phyloP scores from a whole-genome alignment of 2,113 vertebrate genomes.

The Grantiella picta region DNA sequence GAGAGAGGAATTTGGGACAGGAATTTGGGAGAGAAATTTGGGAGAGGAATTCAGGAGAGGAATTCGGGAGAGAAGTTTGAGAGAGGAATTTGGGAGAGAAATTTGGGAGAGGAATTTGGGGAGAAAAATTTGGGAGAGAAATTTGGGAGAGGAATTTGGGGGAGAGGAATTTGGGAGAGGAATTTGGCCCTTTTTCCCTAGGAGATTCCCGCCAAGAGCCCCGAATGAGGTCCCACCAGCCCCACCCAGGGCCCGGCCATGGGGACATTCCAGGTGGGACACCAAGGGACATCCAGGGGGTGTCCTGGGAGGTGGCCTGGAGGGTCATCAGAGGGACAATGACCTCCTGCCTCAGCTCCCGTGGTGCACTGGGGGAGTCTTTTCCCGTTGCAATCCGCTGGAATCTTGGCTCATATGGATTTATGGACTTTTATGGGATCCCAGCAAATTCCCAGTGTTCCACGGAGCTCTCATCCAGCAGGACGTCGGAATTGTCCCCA shows the following conservation, averaged over 20 bases:
- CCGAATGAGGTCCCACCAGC: neutral
- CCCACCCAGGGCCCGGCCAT: accelerated
- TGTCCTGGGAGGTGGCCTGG: neutral
- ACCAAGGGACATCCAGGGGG: neutral
- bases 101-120: neutral
- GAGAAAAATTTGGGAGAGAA: no score
- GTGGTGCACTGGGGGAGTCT: neutral
- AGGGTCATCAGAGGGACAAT: neutral
- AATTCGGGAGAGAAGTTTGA: neutral
- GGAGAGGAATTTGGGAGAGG: neutral
- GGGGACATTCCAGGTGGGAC: neutral
- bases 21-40: neutral
- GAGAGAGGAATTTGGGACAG: neutral
- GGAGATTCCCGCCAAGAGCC: neutral
- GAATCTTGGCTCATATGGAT: neutral
- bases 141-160: neutral
- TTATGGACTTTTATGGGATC: neutral
- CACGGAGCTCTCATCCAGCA: neutral
- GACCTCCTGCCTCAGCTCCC: neutral
- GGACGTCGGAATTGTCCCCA: accelerated
- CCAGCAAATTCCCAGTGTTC: neutral
- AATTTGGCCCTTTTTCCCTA: neutral
- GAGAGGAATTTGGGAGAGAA: neutral
- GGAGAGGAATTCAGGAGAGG: neutral
- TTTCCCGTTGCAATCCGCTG: accelerated